Base-by-base conservation (phyloP, 1,140 invertebrate genomes). In the Philotrypesis tridentata region DNA sequence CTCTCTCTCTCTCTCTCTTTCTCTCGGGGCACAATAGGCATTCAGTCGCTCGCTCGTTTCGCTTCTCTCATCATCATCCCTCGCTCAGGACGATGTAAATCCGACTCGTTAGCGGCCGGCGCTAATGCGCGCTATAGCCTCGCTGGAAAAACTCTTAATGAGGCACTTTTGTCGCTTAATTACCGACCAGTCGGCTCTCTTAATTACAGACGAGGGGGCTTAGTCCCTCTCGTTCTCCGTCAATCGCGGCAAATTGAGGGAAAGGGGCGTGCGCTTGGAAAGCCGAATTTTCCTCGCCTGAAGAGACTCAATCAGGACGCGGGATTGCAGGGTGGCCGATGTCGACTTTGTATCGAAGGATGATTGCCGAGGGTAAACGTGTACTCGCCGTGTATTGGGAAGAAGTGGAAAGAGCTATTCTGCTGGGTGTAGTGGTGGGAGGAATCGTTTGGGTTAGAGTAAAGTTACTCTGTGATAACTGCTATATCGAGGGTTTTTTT, bases 81-180 rank as follows among this genome's bases (percentile, higher is more conserved):
- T n/a, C n/a, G 23, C n/a, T n/a, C n/a, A n/a, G n/a, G n/a, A n/a
- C 29, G n/a, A 43, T 65, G 71, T 73, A 74, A 80, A 73, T 73
- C 71, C 23, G 14, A 29, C 68, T 80, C 70, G 71, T 74, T 67
- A 74, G 71, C 8, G 67, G 23, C 25, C 8, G 67, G 23, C 25
- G 48, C 25, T 21, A 37, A 68, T 61, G 63, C 76, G 14, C 37
- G 3, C n/a, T n/a, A n/a, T 27, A n/a, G 2, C 2, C 27, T 65
- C 31, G n/a, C 23, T 21, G 21, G 17, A 71, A 71, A 79, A 70
- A 33, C 8, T 71, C 9, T 17, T 72, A 80, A 80, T 74, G 79
- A 74, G 71, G 71, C 17, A 67, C 60, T 78, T 65, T 65, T 80
- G 37, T 80, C 37, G 29, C 71, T 65, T 74, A 72, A 80, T 65